Evolutionary conservation across 2,797 vertebrate genomes (phyloP).

Genomic region (Crotalus adamanteus): DNA sequence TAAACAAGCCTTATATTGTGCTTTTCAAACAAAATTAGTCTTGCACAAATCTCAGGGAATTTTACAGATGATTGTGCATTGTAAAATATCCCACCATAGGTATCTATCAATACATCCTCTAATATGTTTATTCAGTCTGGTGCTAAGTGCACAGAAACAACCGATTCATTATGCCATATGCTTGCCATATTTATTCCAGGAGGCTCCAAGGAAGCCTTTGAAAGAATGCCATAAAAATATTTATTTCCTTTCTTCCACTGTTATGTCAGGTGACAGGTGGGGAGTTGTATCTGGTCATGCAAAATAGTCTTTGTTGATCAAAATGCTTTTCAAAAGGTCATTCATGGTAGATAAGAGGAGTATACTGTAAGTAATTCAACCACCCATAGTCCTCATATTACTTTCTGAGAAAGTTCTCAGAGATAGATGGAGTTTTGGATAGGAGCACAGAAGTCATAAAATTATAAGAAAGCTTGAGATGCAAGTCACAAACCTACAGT

Average conservation of each 20-base stretch:
- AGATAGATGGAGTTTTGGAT: slow-evolving; percentile 19
- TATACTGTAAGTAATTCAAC: not conserved
- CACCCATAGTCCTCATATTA: not conserved
- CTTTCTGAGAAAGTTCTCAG: not conserved
- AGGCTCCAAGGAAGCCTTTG: slow-evolving; percentile 7
- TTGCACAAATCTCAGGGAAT: not conserved
- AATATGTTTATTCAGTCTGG: not conserved
- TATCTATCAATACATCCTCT: not conserved
- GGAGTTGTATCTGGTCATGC: not conserved
- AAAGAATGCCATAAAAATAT: not conserved
- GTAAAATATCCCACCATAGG: not conserved
- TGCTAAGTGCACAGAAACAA: not conserved
- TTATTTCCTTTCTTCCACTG: not conserved
- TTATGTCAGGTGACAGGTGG: not conserved
- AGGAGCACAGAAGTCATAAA: slow-evolving; percentile 16
- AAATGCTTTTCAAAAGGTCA: not conserved
- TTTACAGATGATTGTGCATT: not conserved
- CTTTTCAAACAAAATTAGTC: not conserved
- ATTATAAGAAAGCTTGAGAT: slow-evolving; percentile 4
- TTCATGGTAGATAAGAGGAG: not conserved
- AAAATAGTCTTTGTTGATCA: not conserved
- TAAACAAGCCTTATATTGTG: not conserved
- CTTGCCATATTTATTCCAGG: not conserved
- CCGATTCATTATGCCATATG: not conserved
- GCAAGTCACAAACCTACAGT: not conserved